These are phyloP conservation scores for Sarcophaga carnaria DNA, from an alignment of 2,888 invertebrate genomes.

Conservation along the genomic window DNA sequence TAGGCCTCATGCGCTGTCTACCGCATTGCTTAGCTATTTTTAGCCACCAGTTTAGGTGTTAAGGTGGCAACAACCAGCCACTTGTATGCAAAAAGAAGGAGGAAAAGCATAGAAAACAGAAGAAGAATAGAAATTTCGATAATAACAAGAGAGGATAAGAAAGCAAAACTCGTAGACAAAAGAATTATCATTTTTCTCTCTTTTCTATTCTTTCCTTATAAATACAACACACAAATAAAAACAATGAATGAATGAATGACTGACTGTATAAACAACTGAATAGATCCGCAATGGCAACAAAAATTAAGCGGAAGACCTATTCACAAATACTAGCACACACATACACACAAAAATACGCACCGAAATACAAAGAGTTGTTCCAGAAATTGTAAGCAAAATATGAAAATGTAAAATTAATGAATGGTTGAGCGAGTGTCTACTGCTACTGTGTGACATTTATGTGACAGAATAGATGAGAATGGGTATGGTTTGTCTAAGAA, in stretches of 20 bases:
- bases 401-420: conserved; percentile 36
- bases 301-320: not conserved
- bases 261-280: not conserved
- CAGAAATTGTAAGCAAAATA: not conserved
- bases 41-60: no score
- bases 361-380: not conserved
- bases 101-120: no score
- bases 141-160: no score
- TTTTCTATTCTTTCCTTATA: not conserved
- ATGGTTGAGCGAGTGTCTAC: not conserved
- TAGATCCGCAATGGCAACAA: not conserved
- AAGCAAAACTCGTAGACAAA: conserved; percentile 23
- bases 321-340: no score
- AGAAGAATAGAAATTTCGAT: no score
- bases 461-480: conserved; percentile 2
- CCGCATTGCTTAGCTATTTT: no score
- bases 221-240: no score
- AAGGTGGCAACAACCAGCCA: no score
- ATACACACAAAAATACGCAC: not conserved
- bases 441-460: not conserved
- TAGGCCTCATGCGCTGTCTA: no score
- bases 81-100: no score
- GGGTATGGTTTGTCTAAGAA: not conserved
- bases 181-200: conserved; percentile 34
- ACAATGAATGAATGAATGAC: conserved; percentile 26